Evolutionary conservation across 2,888 invertebrate genomes (phyloP).

Genomic region (Miltochrista miniata): DNA sequence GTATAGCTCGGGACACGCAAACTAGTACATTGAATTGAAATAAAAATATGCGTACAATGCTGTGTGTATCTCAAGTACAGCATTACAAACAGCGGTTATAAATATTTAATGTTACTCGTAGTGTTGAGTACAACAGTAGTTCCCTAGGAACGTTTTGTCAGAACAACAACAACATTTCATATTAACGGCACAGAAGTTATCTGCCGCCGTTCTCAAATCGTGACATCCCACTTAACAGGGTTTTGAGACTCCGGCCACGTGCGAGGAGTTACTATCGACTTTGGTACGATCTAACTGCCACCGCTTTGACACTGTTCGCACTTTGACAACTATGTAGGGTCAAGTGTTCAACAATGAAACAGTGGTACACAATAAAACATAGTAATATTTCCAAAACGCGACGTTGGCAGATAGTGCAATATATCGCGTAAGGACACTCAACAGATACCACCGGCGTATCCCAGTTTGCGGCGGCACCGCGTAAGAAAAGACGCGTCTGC

Average conservation of each 20-base stretch:
- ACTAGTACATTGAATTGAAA: no score
- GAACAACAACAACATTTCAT: constrained; percentile 14
- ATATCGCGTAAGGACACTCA: no score
- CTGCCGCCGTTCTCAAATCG: constrained; percentile 35
- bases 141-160: neutral
- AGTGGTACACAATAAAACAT: no score
- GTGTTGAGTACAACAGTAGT: constrained; percentile 7
- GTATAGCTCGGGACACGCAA: no score
- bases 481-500: no score
- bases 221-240: constrained; percentile 37
- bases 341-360: no score
- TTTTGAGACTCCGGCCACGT: constrained; percentile 47
- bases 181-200: constrained; percentile 30
- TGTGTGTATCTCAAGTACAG: neutral
- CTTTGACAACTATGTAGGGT: constrained; percentile 50
- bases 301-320: constrained; percentile 44
- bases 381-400: no score
- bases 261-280: constrained; percentile 44
- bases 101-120: neutral
- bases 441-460: no score
- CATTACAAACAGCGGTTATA: neutral
- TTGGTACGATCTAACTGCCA: constrained; percentile 38
- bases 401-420: no score
- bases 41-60: neutral
- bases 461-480: no score